Conservation (phyloP, 1,140 invertebrate species). For the Rhizoglyphus robini region DNA sequence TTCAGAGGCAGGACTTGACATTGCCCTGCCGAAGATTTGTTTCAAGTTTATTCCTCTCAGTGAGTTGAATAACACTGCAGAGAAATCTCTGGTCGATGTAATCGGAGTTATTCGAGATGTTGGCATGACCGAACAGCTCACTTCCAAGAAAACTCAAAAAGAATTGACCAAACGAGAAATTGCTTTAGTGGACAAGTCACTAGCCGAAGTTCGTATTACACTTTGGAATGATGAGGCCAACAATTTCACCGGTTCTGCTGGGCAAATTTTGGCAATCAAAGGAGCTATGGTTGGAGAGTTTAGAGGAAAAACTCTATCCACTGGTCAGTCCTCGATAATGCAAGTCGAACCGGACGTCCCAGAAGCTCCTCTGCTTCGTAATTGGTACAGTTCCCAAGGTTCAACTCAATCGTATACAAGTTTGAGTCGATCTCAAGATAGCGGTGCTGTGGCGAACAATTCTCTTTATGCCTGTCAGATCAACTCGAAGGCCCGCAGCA, state of each 20-base stretch:
- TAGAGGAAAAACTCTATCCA: slow-evolving; percentile 42
- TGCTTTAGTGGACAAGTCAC: slow-evolving; percentile 67
- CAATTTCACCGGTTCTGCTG: slow-evolving; percentile 55
- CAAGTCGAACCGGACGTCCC: slow-evolving; percentile 74
- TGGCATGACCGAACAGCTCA: slow-evolving; percentile 55
- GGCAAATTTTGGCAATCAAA: slow-evolving; percentile 72
- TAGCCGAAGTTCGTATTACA: slow-evolving; percentile 51
- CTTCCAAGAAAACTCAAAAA: slow-evolving; percentile 53
- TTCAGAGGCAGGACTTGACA: slow-evolving; percentile 30
- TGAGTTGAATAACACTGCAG: slow-evolving; percentile 47
- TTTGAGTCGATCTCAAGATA: slow-evolving; percentile 35
- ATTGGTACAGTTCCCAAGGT: slow-evolving; percentile 78
- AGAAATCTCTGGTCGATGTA: slow-evolving; percentile 49
- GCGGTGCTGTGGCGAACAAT: neutral
- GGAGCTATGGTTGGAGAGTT: slow-evolving; percentile 57
- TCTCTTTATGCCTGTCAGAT: neutral
- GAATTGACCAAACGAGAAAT: slow-evolving; percentile 82
- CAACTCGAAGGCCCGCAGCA: no score
- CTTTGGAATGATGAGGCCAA: slow-evolving; percentile 52
- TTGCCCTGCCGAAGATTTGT: slow-evolving; percentile 55
- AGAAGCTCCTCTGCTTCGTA: slow-evolving; percentile 66
- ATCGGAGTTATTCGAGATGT: slow-evolving; percentile 70
- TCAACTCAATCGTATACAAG: slow-evolving; percentile 43
- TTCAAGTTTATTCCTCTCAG: slow-evolving; percentile 68
- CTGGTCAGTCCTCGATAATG: slow-evolving; percentile 30